Evolutionary conservation across 2,113 vertebrate genomes (phyloP), one percentile per base, ranked within the genome.

Genomic region (Toxotes jaculatrix): DNA sequence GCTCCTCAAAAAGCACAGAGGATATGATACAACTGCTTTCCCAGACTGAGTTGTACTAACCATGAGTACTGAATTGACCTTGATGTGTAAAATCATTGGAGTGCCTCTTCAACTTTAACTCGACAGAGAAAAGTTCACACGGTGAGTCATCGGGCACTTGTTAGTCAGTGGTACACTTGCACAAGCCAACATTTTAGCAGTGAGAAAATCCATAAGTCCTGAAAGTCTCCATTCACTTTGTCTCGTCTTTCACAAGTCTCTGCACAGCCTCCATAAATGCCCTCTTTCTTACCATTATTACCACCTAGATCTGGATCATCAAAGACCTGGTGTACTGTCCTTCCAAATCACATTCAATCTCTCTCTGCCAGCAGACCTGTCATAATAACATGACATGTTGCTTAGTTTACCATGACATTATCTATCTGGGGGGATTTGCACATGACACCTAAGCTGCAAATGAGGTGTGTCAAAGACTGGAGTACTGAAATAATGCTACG

Each of bases 381-480:
- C 82, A 90, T 53, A 68, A 85, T 77, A 73, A 79, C 55, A 47
- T 85, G 84, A 77, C 90, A 68, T 75, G 82, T 70, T 84, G 71
- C 77, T 83, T 75, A 74, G 81, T 82, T 83, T 89, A 78, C 56
- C 68, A 16, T 69, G 85, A 75, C 71, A 90, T 82, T 81, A 64
- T 88, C 88, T 82, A 83, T 91, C 85, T 79, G 71, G 55, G 32
- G 83, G 73, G 80, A 92, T 92, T 92, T 91, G 69, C 70, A 82
- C 84, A 79, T 85, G 88, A 86, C 65, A 83, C 80, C 62, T 75
- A 83, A 55, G 72, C 81, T 85, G 80, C 71, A 90, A 90, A 91
- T 86, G 76, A 91, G 86, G 73, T 34, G 42, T 89, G 82, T 89
- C 65, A 87, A 83, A 90, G 81, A 82, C 71, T 67, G 0, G 70